Conservation (phyloP, 2,797 vertebrate species). For the Enteromius anoplus region DNA sequence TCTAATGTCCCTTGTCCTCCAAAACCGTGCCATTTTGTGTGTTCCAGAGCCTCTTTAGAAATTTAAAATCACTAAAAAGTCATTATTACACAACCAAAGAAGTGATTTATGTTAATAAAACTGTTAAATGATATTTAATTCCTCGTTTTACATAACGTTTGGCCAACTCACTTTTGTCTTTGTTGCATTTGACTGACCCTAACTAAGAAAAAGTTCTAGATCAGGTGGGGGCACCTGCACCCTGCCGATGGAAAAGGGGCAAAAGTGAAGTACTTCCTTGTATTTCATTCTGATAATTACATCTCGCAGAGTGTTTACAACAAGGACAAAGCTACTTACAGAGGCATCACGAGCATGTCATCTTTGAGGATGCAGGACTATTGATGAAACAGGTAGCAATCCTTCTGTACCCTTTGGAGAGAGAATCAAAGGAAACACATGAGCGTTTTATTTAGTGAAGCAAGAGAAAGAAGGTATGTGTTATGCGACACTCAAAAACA, state of each 20-base stretch:
- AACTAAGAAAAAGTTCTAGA: background rate
- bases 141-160: background rate
- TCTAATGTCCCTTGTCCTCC: background rate
- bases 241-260: background rate
- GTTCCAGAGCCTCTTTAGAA: background rate
- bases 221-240: background rate
- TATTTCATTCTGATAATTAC: background rate
- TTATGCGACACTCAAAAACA: conserved; percentile 71
- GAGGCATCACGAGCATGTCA: conserved; percentile 83
- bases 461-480: conserved; percentile 62
- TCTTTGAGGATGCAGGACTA: conserved; percentile 64
- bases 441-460: conserved; percentile 61
- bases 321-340: conserved; percentile 71
- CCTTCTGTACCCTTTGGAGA: conserved; percentile 73
- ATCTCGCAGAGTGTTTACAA: background rate
- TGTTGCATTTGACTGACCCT: background rate
- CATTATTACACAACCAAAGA: background rate
- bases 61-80: background rate
- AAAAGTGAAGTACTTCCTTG: background rate
- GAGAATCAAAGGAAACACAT: conserved; percentile 47
- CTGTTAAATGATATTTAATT: background rate
- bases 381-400: conserved; percentile 67
- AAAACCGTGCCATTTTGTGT: background rate
- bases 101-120: background rate
- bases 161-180: background rate